These are phyloP conservation scores for Creontiades dilutus DNA, from an alignment of 2,888 invertebrate genomes.

Conservation along the genomic window DNA sequence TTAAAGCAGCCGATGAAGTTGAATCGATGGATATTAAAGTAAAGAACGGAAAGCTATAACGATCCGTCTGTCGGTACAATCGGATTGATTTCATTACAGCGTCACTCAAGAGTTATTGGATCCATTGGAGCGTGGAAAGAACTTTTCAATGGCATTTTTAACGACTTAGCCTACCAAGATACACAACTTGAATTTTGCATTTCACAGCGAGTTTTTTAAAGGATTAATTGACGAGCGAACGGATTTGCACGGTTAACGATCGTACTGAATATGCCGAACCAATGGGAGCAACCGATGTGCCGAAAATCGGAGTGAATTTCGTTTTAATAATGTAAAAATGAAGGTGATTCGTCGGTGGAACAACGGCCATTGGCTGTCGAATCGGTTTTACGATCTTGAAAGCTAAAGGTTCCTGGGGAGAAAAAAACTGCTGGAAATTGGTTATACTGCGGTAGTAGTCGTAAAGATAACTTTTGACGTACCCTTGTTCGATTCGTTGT, in stretches of 20 bases:
- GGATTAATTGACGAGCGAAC: not conserved
- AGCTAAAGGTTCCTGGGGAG: not conserved
- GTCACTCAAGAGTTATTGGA: not conserved
- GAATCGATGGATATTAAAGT: not conserved
- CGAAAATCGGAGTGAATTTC: not conserved
- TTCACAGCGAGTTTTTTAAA: not conserved
- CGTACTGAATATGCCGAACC: not conserved
- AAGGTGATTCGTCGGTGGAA: not conserved
- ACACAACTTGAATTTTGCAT: not conserved
- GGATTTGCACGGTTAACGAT: not conserved
- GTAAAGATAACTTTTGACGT: too few relatives aligned
- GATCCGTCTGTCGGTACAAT: not conserved
- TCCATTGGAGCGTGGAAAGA: not conserved
- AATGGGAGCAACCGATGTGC: not conserved
- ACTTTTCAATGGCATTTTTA: not conserved
- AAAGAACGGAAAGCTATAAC: not conserved
- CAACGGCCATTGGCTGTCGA: not conserved
- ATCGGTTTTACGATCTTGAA: not conserved
- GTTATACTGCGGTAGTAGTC: too few relatives aligned
- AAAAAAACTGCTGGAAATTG: too few relatives aligned
- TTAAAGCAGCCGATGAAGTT: not conserved
- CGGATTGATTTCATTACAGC: conserved; percentile 3
- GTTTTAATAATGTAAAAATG: not conserved
- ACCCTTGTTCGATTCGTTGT: too few relatives aligned
- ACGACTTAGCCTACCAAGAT: not conserved